Conservation (phyloP, 2,113 vertebrate species). For the Ivindomyrus marchei region DNA sequence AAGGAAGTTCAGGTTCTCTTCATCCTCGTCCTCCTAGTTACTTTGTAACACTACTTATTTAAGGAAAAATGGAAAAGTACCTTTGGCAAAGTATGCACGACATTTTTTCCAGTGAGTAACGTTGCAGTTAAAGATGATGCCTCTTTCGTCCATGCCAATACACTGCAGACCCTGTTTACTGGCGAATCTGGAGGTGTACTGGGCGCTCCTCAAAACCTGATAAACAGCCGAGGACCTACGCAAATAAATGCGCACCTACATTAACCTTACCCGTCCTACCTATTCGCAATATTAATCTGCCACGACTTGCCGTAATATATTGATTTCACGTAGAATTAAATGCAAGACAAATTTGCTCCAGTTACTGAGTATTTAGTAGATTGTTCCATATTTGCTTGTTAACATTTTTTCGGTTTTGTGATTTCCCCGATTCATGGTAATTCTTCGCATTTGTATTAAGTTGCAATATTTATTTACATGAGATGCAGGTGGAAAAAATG, state of each 20-base stretch:
- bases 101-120: constrained; percentile 73
- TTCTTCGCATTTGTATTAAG: neutral
- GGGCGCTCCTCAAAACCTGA: constrained; percentile 75
- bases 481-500: neutral
- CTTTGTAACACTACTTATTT: neutral
- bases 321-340: neutral
- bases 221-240: constrained; percentile 76
- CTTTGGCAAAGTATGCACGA: constrained; percentile 80
- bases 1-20: neutral
- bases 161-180: constrained; percentile 77
- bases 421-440: too few species aligned
- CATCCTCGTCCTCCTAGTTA: neutral
- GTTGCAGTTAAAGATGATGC: constrained; percentile 89
- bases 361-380: neutral
- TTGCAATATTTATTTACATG: neutral
- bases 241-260: neutral
- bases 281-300: neutral
- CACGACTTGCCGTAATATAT: neutral
- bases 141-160: constrained; percentile 86
- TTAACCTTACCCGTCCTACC: neutral
- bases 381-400: neutral
- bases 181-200: constrained; percentile 77
- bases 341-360: neutral
- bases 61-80: constrained; percentile 47
- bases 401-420: neutral